Base-by-base conservation (phyloP, 2,888 invertebrate species). In the Eilema depressum region DNA sequence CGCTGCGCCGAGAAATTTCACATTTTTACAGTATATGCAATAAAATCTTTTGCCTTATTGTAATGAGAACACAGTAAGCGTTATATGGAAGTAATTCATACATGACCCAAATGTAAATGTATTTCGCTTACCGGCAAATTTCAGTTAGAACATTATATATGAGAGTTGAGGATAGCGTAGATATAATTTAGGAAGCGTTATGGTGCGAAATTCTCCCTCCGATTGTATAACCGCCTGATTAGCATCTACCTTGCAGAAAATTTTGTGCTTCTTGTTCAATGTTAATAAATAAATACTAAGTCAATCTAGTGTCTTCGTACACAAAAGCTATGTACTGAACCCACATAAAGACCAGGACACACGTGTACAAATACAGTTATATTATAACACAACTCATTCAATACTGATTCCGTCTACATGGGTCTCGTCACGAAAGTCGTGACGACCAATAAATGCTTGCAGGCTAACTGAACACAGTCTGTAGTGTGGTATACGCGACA, bases 341-440 rank as follows among this genome's bases (percentile, higher is more conserved):
- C 72, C 65, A 70, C 70, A 77, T 77, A 80, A 75, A 75, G 81
- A 67, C 63, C 77, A 79, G 82, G 77, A 82, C 71, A 80, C 80
- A 82, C 81, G 82, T 81, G 81, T 73, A 61, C 66, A 73, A 76
- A 77, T 77, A 80, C 78, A 77, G 78, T 78, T 82, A 81, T 75
- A 73, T 78, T 75, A n/a, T n/a, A n/a, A 82, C 80, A 82, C 80
- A 72, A 68, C 72, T 71, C 59, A 59, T 72, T 79, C 78, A 76
- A 76, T 82, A 71, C 75, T 70, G 82, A 87, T 86, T 83, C 86
- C 84, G 75, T 82, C 81, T 79, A 85, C 86, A 83, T 83, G 83
- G 80, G 79, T 72, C 76, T 74, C 73, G 79, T 86, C 90, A 91
- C 88, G 90, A 89, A 87, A 86, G 73, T 92, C 92, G 92, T 92